A percentile compares a stretch with the other conserved stretches of the same genome.
Conservation (phyloP, 2,797 vertebrate genomes). For the Sebastes jordani region DNA sequence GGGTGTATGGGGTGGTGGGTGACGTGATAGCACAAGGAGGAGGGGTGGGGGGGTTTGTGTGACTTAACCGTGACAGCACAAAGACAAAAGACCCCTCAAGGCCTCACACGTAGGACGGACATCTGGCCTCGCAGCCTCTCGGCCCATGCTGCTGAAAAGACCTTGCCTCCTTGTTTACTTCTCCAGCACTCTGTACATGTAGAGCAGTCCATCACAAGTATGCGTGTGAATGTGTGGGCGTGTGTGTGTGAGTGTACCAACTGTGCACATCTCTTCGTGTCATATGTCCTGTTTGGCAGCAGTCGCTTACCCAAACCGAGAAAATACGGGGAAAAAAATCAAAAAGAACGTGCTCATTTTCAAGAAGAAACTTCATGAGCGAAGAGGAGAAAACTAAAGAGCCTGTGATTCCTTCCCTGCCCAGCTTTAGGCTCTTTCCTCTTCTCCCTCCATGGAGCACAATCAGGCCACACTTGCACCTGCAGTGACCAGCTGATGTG, state of each 20-base stretch:
- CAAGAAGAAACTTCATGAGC: constrained; percentile 27
- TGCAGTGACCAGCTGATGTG: constrained; percentile 45
- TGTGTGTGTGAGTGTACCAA: constrained; percentile 38
- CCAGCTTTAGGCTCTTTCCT: constrained; percentile 34
- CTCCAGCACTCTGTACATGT: constrained; percentile 78
- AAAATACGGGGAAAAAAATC: constrained; percentile 18
- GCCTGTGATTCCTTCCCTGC: constrained; percentile 29
- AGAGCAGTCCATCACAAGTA: constrained; percentile 70
- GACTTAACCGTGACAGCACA: constrained; percentile 64
- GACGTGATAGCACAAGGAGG: constrained; percentile 55
- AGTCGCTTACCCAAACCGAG: constrained; percentile 31
- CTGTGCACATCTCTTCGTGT: constrained; percentile 63
- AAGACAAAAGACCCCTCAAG: constrained; percentile 60
- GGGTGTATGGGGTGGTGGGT: constrained; percentile 54
- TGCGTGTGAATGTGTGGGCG: constrained; percentile 40
- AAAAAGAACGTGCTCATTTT: constrained; percentile 44
- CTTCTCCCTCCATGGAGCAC: constrained; percentile 34
- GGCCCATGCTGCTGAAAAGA: constrained; percentile 72
- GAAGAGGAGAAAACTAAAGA: constrained; percentile 26
- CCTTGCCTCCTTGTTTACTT: constrained; percentile 70
- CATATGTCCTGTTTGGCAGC: constrained; percentile 50
- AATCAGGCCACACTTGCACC: constrained; percentile 47
- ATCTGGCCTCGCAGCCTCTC: constrained; percentile 71
- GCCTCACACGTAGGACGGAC: constrained; percentile 67
- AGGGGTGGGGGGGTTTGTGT: constrained; percentile 40